phyloP scores from a whole-genome alignment of 1,140 invertebrate genomes.

The Cydia strobilella region DNA sequence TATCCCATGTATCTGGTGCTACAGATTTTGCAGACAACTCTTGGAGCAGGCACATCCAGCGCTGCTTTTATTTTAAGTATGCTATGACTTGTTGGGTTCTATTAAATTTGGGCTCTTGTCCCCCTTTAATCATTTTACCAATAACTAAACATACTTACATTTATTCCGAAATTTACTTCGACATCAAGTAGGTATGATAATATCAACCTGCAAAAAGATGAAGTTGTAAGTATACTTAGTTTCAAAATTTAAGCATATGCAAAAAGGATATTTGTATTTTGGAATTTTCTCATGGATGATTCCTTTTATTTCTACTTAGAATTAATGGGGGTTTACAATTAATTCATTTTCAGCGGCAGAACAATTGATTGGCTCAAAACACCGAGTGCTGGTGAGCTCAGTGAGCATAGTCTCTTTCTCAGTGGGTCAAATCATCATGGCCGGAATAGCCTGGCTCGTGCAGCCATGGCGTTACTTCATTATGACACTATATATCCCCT shows the following conservation, averaged over 20 bases:
- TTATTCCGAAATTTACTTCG: no score
- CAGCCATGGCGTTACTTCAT: constrained; percentile 24
- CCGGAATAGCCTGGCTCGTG: constrained; percentile 21
- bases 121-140: no score
- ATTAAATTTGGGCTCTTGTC: no score
- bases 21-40: constrained; percentile 82
- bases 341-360: constrained; percentile 16
- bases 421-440: constrained; percentile 27
- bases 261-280: no score
- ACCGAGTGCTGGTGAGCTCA: constrained; percentile 2
- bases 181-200: no score
- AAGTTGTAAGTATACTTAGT: no score
- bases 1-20: constrained; percentile 82
- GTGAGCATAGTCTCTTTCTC: background rate
- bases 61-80: constrained; percentile 47
- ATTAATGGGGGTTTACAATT: background rate
- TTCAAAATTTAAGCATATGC: no score
- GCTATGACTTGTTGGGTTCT: background rate
- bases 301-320: no score
- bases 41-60: constrained; percentile 47
- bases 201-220: no score
- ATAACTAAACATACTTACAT: no score
- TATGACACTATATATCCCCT: constrained; percentile 9
- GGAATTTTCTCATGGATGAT: no score
- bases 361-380: constrained; percentile 19